Percentiles rank a stretch among this genome's conserved stretches.
Conservation (phyloP, 2,797 vertebrate species). For the Rousettus madagascariensis region DNA sequence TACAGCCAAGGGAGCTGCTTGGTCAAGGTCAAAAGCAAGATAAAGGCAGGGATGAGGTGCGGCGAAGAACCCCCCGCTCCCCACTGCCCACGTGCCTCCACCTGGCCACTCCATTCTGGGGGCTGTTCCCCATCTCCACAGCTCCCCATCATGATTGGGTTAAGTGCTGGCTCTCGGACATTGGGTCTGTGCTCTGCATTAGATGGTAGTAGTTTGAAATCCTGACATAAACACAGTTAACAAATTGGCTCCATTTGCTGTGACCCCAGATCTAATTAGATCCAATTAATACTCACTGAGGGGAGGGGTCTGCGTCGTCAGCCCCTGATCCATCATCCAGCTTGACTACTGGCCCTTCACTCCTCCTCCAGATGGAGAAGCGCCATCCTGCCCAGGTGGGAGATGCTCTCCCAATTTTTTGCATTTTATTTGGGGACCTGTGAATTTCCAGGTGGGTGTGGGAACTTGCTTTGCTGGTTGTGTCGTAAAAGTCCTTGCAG, state of each 20-base stretch:
- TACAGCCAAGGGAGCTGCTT: neutral
- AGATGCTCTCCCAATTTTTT: neutral
- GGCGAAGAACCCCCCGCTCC: neutral
- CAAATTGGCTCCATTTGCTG: neutral
- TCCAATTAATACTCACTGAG: neutral
- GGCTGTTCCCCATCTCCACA: neutral
- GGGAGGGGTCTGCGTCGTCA: neutral
- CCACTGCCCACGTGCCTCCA: neutral
- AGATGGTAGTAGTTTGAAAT: neutral
- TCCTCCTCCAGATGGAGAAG: rapidly evolving
- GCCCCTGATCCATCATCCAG: neutral
- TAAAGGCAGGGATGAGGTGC: neutral
- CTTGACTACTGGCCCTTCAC: neutral
- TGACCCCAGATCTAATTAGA: neutral
- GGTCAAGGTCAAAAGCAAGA: neutral
- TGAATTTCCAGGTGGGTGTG: neutral
- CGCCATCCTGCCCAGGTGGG: rapidly evolving
- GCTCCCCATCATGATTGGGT: rapidly evolving
- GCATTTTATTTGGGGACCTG: neutral
- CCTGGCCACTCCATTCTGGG: neutral
- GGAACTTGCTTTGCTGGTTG: rapidly evolving
- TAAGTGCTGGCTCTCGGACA: neutral
- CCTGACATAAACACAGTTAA: neutral
- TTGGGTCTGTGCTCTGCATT: neutral
- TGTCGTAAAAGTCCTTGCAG: neutral